Evolutionary conservation across 2,888 invertebrate genomes (phyloP), one percentile per base, ranked within the genome.

Genomic region (Drepana falcataria): DNA sequence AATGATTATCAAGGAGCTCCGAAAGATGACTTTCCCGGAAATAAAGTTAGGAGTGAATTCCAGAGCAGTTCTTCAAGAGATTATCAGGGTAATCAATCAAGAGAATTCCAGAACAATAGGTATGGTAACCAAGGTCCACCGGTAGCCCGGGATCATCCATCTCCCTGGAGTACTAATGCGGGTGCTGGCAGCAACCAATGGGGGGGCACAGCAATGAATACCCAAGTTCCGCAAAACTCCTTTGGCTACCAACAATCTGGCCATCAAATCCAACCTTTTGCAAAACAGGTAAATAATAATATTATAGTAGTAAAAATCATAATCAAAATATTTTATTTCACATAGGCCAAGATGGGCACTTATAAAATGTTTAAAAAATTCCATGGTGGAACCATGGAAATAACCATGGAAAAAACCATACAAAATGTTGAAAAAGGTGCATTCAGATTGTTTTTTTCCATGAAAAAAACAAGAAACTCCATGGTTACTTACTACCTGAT

Each of bases 241-340:
- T 68, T 59, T 59, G 61, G 57, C 35, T 67, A 63, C 37, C 67
- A 68, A 37, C 65, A 68, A 35, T 9, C 58, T 3, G 44, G 53
- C 0, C 40, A 48, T 40, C 61, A 62, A 35, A 59, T 51, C 34
- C 61, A 55, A 47, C 49, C 58, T 47, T 75, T 63, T 66, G 60
- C 59, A 9, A 69, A 66, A 53, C 76, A 77, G 68, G 78, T 75
- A 59, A 35, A 53, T 21, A 21, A 21, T 21, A 21, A 21, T 21
- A 21, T 21, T 21, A 21, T 21, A 21, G 21, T 21, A 21, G 21
- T 21, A 21, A 21, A 21, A 21, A 21, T 21, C 21, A 21, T n/a
- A 21, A 21, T 21, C 21, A 1, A 21, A 21, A 21, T 21, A 21
- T 21, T 21, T 21, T 21, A 21, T 21, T 21, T 21, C 21, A 21